These are phyloP conservation scores for Rhinolophus sinicus DNA, from an alignment of 2,113 vertebrate genomes.

Conservation along the genomic window DNA sequence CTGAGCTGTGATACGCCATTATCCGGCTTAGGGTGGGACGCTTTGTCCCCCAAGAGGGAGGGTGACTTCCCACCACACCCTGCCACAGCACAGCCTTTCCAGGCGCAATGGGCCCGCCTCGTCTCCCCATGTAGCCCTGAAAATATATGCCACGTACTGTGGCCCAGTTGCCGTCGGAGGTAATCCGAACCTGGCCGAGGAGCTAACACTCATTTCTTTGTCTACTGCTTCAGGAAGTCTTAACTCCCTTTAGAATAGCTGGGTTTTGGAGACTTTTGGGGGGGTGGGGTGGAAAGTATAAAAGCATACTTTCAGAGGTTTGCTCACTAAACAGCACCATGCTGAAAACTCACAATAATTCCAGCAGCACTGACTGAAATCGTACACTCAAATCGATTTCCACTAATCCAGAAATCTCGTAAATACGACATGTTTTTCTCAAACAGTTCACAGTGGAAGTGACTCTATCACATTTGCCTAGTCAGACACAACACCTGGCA, in stretches of 20 bases:
- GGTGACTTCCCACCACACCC: conserved; percentile 68
- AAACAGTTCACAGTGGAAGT: conserved; percentile 1
- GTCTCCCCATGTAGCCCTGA: not conserved
- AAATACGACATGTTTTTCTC: not conserved
- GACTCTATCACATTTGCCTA: not conserved
- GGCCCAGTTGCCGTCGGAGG: not conserved
- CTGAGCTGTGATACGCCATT: not conserved
- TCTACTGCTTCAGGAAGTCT: conserved; percentile 51
- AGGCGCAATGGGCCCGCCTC: not conserved
- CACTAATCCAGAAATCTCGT: not conserved
- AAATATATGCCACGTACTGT: not conserved
- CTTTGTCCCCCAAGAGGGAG: conserved; percentile 60
- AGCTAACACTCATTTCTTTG: conserved; percentile 62
- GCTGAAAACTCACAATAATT: not conserved
- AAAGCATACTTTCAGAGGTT: conserved; percentile 27
- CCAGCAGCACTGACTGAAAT: not conserved
- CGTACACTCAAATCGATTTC: not conserved
- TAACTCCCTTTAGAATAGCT: conserved; percentile 48
- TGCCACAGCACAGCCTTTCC: conserved; percentile 8
- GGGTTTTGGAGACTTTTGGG: not conserved
- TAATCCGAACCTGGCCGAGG: conserved; percentile 2
- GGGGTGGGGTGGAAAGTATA: not conserved
- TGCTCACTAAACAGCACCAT: not conserved
- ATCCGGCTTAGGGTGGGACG: conserved; percentile 57
- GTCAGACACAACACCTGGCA: not conserved